These are phyloP conservation scores for Leptinotarsa tumamoca DNA, from an alignment of 2,888 invertebrate species.

Conservation along the genomic window DNA sequence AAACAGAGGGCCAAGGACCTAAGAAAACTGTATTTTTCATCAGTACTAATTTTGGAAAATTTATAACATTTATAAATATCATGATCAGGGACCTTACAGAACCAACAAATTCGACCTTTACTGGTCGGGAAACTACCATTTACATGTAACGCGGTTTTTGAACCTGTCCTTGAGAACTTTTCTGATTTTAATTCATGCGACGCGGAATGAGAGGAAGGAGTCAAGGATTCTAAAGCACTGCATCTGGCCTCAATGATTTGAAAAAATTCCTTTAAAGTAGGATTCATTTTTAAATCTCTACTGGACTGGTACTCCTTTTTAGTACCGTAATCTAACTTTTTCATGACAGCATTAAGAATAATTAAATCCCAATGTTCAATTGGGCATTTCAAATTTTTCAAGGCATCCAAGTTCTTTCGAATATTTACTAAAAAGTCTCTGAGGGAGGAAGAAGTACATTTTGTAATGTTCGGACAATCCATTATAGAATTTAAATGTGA, in stretches of 20 bases:
- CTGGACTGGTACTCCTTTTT: neutral
- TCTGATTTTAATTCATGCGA: slow-evolving; percentile 1
- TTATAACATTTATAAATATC: slow-evolving; percentile 22
- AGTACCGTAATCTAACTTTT: neutral
- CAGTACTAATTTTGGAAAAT: slow-evolving; percentile 6
- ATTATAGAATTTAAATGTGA: neutral
- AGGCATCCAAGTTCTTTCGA: neutral
- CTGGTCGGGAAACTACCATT: neutral
- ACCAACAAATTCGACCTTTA: neutral
- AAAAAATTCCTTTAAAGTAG: slow-evolving; percentile 18
- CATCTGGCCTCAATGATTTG: slow-evolving; percentile 14
- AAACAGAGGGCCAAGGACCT: slow-evolving; percentile 22
- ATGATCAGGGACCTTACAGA: slow-evolving; percentile 6
- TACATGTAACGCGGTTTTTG: slow-evolving; percentile 12
- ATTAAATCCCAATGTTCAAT: neutral
- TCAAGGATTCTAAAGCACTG: slow-evolving; percentile 15
- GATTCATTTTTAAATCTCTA: slow-evolving; percentile 17
- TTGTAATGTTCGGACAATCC: slow-evolving; percentile 1
- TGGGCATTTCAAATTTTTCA: slow-evolving; percentile 2
- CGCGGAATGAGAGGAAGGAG: neutral
- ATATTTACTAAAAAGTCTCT: slow-evolving; percentile 1
- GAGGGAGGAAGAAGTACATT: slow-evolving; percentile 1
- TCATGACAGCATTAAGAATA: neutral
- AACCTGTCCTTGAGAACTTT: slow-evolving; percentile 1
- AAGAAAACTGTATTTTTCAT: slow-evolving; percentile 25